Percentiles rank a stretch among this genome's conserved stretches.
Conservation (phyloP, 2,113 vertebrate genomes). For the Neodontobutis hainanensis region DNA sequence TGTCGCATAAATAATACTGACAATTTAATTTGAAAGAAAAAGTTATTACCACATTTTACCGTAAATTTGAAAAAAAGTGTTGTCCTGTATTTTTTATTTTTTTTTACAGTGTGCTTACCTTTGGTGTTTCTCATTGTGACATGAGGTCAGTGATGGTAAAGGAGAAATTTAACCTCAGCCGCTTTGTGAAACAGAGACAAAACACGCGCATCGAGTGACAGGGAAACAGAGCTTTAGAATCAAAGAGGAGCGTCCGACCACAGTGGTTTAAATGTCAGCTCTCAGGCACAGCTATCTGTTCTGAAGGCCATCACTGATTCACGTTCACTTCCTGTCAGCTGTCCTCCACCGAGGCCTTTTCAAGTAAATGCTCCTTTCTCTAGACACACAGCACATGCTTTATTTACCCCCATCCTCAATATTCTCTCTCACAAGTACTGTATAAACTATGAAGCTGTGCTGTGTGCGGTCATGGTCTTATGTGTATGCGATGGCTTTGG, state of each 20-base stretch:
- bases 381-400: slow-evolving; percentile 15
- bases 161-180: slow-evolving; percentile 14
- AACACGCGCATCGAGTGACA: slow-evolving; percentile 17
- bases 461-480: slow-evolving; percentile 46
- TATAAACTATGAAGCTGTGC: slow-evolving; percentile 59
- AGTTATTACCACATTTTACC: too few relatives aligned
- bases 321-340: slow-evolving; percentile 46
- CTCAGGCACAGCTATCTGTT: slow-evolving; percentile 39
- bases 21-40: too few relatives aligned
- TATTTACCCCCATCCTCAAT: slow-evolving; percentile 47
- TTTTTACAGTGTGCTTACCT: slow-evolving; percentile 15
- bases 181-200: neutral
- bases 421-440: slow-evolving; percentile 40
- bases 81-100: too few relatives aligned
- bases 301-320: slow-evolving; percentile 46
- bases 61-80: too few relatives aligned
- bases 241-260: slow-evolving; percentile 27
- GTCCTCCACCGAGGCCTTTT: slow-evolving; percentile 35
- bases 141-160: slow-evolving; percentile 7
- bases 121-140: slow-evolving; percentile 22
- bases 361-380: slow-evolving; percentile 44
- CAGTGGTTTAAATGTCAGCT: slow-evolving; percentile 44
- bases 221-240: slow-evolving; percentile 7
- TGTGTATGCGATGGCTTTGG: slow-evolving; percentile 47
- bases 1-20: too few relatives aligned